Evolutionary conservation across 2,113 vertebrate species (phyloP).

Genomic region (Phaethornis superciliosus): DNA sequence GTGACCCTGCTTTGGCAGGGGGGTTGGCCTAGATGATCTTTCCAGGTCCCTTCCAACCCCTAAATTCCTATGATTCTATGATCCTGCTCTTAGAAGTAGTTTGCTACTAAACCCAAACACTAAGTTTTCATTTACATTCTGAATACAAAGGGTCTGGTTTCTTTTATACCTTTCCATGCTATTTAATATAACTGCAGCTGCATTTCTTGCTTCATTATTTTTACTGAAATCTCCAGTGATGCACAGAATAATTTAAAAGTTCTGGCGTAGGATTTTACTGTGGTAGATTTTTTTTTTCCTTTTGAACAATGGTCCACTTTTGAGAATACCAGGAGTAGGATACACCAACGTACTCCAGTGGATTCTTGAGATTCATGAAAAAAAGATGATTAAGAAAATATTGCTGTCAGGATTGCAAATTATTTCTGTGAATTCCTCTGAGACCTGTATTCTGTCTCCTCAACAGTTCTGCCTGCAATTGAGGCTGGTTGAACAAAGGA

Average conservation of each 20-base stretch:
- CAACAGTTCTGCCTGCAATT: neutral
- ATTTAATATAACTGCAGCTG: neutral
- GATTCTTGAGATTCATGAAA: neutral
- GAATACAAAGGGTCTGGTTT: neutral
- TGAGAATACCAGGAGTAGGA: neutral
- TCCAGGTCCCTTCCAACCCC: no score
- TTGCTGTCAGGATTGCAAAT: neutral
- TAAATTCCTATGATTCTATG: no score
- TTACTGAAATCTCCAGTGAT: conserved; percentile 11
- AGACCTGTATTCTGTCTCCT: neutral
- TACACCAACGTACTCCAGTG: neutral
- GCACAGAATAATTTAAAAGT: conserved; percentile 25
- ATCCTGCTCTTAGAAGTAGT: neutral
- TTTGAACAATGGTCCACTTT: neutral
- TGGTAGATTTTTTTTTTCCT: neutral
- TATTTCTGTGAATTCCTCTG: neutral
- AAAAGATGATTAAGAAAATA: conserved; percentile 28
- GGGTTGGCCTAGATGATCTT: no score
- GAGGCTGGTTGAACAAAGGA: neutral
- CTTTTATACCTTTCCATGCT: neutral
- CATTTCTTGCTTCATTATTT: neutral
- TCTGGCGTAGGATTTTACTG: neutral
- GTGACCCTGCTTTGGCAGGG: no score
- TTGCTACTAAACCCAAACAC: neutral
- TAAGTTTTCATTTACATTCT: neutral